These are phyloP conservation scores for Drosophila serrata DNA, from an alignment of 1,140 invertebrate species.

Conservation along the genomic window DNA sequence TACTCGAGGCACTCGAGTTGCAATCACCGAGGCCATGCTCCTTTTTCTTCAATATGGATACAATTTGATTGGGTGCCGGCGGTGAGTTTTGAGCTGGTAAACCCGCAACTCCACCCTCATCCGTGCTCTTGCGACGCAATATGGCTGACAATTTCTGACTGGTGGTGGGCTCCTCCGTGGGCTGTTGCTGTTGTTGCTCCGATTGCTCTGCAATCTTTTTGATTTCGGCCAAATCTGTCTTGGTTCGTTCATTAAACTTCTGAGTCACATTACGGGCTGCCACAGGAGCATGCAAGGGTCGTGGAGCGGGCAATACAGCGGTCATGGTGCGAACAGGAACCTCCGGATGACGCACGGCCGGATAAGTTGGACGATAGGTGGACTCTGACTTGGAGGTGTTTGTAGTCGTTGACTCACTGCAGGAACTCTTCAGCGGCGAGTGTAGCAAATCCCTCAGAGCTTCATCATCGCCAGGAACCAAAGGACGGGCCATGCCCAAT, in stretches of 20 bases:
- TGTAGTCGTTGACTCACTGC: constrained; percentile 61
- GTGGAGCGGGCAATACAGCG: constrained; percentile 37
- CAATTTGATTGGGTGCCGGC: constrained; percentile 86
- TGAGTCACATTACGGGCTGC: constrained; percentile 53
- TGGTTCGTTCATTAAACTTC: constrained; percentile 78
- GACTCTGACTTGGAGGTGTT: constrained; percentile 45
- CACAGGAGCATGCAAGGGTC: constrained; percentile 24
- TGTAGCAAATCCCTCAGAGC: constrained; percentile 69
- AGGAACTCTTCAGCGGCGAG: constrained; percentile 67
- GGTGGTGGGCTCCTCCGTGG: neutral
- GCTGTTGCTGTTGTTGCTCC: constrained; percentile 16
- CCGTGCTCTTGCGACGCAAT: constrained; percentile 78
- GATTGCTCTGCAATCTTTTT: constrained; percentile 74
- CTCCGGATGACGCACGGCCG: constrained; percentile 32
- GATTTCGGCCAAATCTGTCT: constrained; percentile 76
- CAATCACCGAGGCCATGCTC: constrained; percentile 86
- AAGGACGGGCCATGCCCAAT: constrained; percentile 73
- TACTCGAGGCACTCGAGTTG: constrained; percentile 86
- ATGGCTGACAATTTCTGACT: constrained; percentile 65
- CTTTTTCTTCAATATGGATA: constrained; percentile 93
- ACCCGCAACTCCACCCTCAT: constrained; percentile 68
- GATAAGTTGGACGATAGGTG: constrained; percentile 8
- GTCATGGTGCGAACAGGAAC: constrained; percentile 50
- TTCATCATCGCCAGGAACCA: constrained; percentile 84
- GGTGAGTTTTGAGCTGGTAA: constrained; percentile 52